Evolutionary conservation across 2,888 invertebrate genomes (phyloP).

Genomic region (Eupeodes latifasciatus): DNA sequence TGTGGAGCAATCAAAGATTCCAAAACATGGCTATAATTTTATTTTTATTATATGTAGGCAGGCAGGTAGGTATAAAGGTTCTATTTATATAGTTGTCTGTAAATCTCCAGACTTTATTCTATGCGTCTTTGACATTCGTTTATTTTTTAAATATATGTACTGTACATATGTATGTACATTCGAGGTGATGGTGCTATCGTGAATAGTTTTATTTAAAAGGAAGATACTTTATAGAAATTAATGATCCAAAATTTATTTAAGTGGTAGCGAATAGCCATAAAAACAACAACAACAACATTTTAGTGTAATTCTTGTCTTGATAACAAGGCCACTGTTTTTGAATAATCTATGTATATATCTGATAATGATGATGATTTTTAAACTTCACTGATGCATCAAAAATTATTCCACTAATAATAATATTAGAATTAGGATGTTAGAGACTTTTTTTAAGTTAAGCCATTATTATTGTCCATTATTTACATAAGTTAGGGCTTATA

Average conservation of each 20-base stretch:
- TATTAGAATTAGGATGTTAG: too few relatives aligned
- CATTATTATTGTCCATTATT: too few relatives aligned
- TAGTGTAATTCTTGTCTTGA: neutral
- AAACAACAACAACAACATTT: neutral
- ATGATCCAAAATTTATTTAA: conserved; percentile 30
- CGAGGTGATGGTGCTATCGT: conserved; percentile 12
- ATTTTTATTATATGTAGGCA: conserved; percentile 58
- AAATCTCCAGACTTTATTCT: conserved; percentile 16
- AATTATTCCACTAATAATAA: neutral
- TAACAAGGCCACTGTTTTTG: neutral
- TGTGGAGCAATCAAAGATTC: conserved; percentile 78
- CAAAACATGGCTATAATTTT: conserved; percentile 80
- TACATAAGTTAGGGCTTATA: too few relatives aligned
- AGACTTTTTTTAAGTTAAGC: too few relatives aligned
- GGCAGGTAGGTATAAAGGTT: neutral
- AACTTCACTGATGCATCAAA: neutral
- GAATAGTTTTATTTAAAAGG: conserved; percentile 21
- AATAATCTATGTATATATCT: neutral
- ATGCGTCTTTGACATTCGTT: conserved; percentile 15
- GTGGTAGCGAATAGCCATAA: neutral
- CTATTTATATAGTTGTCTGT: neutral
- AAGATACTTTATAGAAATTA: conserved; percentile 36
- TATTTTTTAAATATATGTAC: conserved; percentile 18
- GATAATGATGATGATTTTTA: too few relatives aligned
- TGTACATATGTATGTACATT: neutral